A percentile compares a stretch with the other conserved stretches of the same genome.
phyloP scores from a whole-genome alignment of 2,113 vertebrate genomes.

The Pollimyrus isidori region DNA sequence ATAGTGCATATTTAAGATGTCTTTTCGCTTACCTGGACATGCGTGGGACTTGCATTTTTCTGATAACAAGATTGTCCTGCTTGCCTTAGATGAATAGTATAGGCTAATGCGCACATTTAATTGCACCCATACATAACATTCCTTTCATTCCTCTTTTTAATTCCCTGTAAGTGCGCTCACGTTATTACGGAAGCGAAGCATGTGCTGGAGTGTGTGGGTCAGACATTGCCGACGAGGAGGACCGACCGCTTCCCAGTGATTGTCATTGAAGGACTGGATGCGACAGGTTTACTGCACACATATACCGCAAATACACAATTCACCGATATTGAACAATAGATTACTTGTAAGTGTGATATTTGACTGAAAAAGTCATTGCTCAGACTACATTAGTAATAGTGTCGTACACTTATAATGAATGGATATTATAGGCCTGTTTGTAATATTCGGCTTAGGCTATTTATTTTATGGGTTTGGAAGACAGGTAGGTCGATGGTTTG shows the following conservation, averaged over 20 bases:
- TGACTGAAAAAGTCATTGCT: background rate
- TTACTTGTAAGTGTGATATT: background rate
- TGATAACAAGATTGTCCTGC: background rate
- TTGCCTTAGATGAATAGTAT: background rate
- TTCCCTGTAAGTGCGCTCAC: constrained; percentile 63
- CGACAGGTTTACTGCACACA: constrained; percentile 68
- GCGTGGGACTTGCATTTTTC: background rate
- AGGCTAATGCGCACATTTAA: background rate
- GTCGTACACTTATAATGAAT: background rate
- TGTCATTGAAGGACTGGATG: constrained; percentile 87
- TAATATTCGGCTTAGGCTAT: background rate
- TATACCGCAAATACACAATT: constrained; percentile 17
- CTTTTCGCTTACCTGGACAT: background rate
- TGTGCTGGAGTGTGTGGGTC: constrained; percentile 61
- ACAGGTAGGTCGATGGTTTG: background rate
- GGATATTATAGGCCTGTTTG: background rate
- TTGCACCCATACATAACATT: background rate
- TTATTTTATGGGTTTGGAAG: background rate
- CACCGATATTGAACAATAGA: constrained; percentile 31
- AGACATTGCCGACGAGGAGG: constrained; percentile 38
- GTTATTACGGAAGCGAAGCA: constrained; percentile 71
- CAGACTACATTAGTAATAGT: background rate
- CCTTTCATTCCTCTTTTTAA: background rate
- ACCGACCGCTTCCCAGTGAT: constrained; percentile 72
- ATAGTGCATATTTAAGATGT: background rate